These are phyloP conservation scores for Fratercula arctica DNA, from an alignment of 2,797 vertebrate species.

Conservation along the genomic window DNA sequence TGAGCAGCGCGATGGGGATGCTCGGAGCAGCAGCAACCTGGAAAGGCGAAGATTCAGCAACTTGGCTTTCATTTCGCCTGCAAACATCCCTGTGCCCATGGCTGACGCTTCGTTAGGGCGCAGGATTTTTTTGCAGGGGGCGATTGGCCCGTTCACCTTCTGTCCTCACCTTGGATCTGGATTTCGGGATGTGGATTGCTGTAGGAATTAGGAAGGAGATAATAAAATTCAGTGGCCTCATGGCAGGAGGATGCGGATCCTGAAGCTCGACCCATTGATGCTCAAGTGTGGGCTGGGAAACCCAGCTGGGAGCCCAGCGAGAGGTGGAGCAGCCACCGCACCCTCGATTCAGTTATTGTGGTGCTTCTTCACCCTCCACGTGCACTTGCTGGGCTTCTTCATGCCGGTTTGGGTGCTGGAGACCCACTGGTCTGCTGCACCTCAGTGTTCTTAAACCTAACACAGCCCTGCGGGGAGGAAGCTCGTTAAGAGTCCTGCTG, in stretches of 20 bases:
- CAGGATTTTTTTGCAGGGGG: neutral
- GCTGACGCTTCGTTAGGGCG: fast-evolving
- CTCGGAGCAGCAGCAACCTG: neutral
- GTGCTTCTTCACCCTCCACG: neutral
- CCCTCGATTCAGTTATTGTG: neutral
- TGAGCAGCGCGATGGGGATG: fast-evolving
- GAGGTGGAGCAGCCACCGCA: neutral
- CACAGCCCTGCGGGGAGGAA: neutral
- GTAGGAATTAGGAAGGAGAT: neutral
- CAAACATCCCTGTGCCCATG: fast-evolving
- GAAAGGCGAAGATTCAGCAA: neutral
- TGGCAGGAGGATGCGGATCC: neutral
- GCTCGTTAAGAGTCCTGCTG: neutral
- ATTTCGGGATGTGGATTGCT: neutral
- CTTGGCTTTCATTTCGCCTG: fast-evolving
- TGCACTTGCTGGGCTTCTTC: neutral
- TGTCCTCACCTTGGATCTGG: neutral
- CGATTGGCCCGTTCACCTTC: fast-evolving
- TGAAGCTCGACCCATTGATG: neutral
- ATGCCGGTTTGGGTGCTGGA: neutral
- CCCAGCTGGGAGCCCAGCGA: neutral
- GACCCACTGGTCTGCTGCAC: neutral
- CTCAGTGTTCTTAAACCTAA: neutral
- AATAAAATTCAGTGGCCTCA: neutral
- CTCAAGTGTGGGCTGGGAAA: neutral